Evolutionary conservation across 1,140 invertebrate genomes (phyloP).

Genomic region (Drosophila fuyamai): DNA sequence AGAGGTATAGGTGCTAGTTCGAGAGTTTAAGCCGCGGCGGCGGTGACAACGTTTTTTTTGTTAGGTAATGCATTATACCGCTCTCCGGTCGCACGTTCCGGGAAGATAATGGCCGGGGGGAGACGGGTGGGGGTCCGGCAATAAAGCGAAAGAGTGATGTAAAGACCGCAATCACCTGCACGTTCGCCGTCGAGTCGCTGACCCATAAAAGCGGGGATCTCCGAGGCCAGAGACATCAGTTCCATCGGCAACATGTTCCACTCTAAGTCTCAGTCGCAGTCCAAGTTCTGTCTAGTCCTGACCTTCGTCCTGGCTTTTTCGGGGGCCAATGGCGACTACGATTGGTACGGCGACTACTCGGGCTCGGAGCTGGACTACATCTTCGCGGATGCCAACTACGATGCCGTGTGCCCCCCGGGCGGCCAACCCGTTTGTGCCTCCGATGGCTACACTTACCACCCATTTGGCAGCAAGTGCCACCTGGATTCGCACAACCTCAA

Average conservation of each 20-base stretch:
- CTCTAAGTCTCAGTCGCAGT: neutral
- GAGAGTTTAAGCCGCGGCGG: slow-evolving; percentile 19
- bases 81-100: slow-evolving; percentile 23
- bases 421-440: slow-evolving; percentile 23
- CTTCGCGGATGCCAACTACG: slow-evolving; percentile 21
- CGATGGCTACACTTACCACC: slow-evolving; percentile 17
- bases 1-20: slow-evolving; percentile 13
- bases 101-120: slow-evolving; percentile 5
- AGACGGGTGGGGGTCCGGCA: neutral
- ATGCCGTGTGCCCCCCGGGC: slow-evolving; percentile 10
- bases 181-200: slow-evolving; percentile 18
- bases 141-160: slow-evolving; percentile 27
- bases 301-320: neutral
- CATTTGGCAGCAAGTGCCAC: slow-evolving; percentile 32
- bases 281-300: slow-evolving; percentile 1
- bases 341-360: slow-evolving; percentile 32
- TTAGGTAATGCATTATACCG: slow-evolving; percentile 24
- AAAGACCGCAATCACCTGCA: slow-evolving; percentile 36
- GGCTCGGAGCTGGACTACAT: slow-evolving; percentile 31
- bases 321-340: slow-evolving; percentile 13
- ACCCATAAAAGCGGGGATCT: slow-evolving; percentile 31
- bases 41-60: slow-evolving; percentile 8
- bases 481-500: slow-evolving; percentile 36
- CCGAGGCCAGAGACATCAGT: slow-evolving; percentile 33
- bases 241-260: slow-evolving; percentile 21